phyloP scores from a whole-genome alignment of 2,797 vertebrate species.

The Sarcophilus harrisii region DNA sequence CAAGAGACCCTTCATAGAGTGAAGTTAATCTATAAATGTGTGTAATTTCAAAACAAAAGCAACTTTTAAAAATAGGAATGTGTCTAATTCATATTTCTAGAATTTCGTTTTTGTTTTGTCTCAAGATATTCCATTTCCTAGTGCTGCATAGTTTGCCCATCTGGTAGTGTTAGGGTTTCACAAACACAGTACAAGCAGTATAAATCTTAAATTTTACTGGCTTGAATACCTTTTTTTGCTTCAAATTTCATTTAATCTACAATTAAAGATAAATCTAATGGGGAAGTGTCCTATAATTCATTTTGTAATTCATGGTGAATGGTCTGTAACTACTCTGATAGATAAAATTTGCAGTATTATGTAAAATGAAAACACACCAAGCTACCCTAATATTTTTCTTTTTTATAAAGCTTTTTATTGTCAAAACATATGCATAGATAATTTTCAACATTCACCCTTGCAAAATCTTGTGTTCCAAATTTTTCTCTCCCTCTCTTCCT shows the following conservation, averaged over 20 bases:
- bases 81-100: neutral
- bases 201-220: neutral
- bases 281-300: neutral
- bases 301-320: neutral
- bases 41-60: neutral
- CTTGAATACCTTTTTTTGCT: conserved; percentile 26
- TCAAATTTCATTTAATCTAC: neutral
- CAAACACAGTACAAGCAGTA: neutral
- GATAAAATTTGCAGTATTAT: neutral
- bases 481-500: too few relatives aligned
- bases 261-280: conserved; percentile 19
- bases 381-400: neutral
- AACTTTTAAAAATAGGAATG: neutral
- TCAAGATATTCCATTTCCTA: neutral
- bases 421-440: too few relatives aligned
- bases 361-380: fast-evolving
- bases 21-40: neutral
- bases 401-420: too few relatives aligned
- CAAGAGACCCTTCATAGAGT: neutral
- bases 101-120: neutral
- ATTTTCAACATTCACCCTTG: too few relatives aligned
- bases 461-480: too few relatives aligned
- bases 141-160: neutral
- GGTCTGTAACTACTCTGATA: neutral
- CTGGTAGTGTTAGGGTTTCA: neutral